Percentiles rank a stretch among this genome's conserved stretches.
These are phyloP conservation scores for Battus philenor DNA, from an alignment of 1,140 invertebrate genomes.

Conservation along the genomic window DNA sequence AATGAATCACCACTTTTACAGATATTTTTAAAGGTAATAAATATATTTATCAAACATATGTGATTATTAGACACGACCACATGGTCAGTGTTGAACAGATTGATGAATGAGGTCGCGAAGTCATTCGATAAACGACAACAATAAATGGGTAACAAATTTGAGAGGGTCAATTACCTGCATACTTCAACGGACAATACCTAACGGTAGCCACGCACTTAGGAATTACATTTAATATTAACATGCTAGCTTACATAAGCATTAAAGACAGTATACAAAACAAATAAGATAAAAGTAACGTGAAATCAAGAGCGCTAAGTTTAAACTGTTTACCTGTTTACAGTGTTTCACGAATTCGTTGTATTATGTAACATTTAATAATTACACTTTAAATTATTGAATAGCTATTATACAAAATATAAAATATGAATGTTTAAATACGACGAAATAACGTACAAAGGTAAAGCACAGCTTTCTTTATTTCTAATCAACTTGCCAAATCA, in stretches of 20 bases:
- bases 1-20: too few relatives aligned
- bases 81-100: too few relatives aligned
- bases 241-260: conserved; percentile 51
- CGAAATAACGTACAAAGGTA: conserved; percentile 10
- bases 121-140: too few relatives aligned
- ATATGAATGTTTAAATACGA: background rate
- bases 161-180: conserved; percentile 46
- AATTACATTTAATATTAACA: conserved; percentile 44
- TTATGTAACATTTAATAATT: conserved; percentile 8
- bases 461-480: conserved; percentile 20
- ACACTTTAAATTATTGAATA: conserved; percentile 1
- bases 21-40: too few relatives aligned
- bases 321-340: conserved; percentile 35
- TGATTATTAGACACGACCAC: too few relatives aligned
- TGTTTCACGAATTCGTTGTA: conserved; percentile 1
- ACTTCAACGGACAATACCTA: conserved; percentile 24
- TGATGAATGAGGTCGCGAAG: too few relatives aligned
- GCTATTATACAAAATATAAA: background rate
- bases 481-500: conserved; percentile 47
- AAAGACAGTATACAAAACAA: conserved; percentile 39
- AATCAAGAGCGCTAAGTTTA: conserved; percentile 45
- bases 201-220: conserved; percentile 29
- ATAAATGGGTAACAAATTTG: background rate
- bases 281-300: conserved; percentile 34
- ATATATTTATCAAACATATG: too few relatives aligned